These are phyloP conservation scores for Amphipoea lucens DNA, from an alignment of 2,888 invertebrate genomes.

Conservation along the genomic window DNA sequence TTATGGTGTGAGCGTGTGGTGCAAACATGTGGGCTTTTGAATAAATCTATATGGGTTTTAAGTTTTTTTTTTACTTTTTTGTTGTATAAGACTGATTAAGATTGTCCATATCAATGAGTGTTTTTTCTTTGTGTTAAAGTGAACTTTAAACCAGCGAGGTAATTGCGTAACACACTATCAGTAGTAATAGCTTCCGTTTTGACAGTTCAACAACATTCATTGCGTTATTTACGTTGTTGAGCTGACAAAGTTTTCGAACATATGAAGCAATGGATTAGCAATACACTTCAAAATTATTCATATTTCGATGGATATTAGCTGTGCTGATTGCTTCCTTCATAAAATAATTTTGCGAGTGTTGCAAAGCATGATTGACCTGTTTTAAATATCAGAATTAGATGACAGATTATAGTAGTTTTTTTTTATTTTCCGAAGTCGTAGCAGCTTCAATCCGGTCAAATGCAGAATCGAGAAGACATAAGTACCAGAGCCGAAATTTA, in stretches of 20 bases:
- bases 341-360: background rate
- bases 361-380: background rate
- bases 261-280: too few relatives aligned
- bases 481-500: background rate
- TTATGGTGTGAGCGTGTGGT: conserved; percentile 79
- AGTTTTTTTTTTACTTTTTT: background rate
- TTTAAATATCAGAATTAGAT: background rate
- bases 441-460: background rate
- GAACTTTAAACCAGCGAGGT: background rate
- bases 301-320: too few relatives aligned
- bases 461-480: background rate
- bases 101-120: background rate
- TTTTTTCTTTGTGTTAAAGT: background rate
- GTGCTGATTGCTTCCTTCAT: too few relatives aligned
- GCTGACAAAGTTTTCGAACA: too few relatives aligned
- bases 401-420: background rate
- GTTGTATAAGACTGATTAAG: background rate
- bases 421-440: background rate
- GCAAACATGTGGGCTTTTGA: conserved; percentile 62
- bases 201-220: too few relatives aligned
- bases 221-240: too few relatives aligned
- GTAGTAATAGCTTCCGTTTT: too few relatives aligned
- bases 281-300: too few relatives aligned
- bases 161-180: too few relatives aligned
- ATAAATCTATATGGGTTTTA: background rate